Percentiles rank a stretch among this genome's conserved stretches.
phyloP scores from a whole-genome alignment of 2,888 invertebrate species.

The Campopleginae sp. region DNA sequence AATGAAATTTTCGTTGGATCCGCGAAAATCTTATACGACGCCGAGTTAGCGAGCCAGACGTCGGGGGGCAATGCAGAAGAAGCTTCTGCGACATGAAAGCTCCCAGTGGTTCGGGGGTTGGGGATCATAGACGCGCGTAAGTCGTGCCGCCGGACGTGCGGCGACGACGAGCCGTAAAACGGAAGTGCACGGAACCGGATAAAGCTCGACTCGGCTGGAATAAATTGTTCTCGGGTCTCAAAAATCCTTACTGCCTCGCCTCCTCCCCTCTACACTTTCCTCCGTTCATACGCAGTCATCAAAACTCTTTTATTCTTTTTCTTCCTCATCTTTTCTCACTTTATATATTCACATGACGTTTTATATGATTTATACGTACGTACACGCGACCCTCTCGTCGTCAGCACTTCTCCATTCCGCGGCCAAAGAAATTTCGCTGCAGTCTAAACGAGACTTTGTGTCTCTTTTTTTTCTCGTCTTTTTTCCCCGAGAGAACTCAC shows the following conservation, averaged over 20 bases:
- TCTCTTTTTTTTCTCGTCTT: not conserved
- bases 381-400: conserved; percentile 9
- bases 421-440: conserved; percentile 6
- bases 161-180: conserved; percentile 70
- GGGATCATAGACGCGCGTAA: conserved; percentile 53
- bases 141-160: conserved; percentile 61
- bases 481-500: not conserved
- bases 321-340: not conserved
- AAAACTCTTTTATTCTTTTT: conserved; percentile 59
- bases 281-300: conserved; percentile 37
- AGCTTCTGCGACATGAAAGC: conserved; percentile 16
- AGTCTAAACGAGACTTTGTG: not conserved
- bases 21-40: conserved; percentile 56
- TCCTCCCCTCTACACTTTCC: conserved; percentile 8
- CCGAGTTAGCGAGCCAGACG: conserved; percentile 21
- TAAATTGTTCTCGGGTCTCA: conserved; percentile 60
- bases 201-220: conserved; percentile 63
- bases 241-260: conserved; percentile 48
- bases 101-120: conserved; percentile 11
- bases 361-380: conserved; percentile 9
- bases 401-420: conserved; percentile 36
- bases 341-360: not conserved
- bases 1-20: conserved; percentile 63
- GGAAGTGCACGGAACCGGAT: conserved; percentile 64
- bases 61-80: conserved; percentile 36